phyloP scores from a whole-genome alignment of 2,113 vertebrate species.

The Pluvianellus socialis region DNA sequence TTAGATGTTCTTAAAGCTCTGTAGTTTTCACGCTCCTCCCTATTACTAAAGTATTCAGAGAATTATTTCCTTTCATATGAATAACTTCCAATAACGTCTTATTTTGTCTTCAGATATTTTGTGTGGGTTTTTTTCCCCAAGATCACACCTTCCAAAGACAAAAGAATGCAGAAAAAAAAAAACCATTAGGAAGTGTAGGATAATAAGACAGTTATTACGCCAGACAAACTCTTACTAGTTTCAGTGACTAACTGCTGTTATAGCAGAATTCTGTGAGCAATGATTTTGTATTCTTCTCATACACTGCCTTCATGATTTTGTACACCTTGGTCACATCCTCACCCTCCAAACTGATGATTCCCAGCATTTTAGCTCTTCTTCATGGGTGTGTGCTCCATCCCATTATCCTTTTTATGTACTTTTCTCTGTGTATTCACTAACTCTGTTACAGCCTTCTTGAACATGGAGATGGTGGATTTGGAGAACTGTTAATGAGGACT shows the following conservation, averaged over 20 bases:
- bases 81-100: background rate
- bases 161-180: background rate
- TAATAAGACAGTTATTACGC: background rate
- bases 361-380: background rate
- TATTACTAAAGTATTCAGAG: background rate
- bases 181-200: background rate
- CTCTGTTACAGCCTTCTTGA: rapidly evolving
- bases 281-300: background rate
- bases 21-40: background rate
- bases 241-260: background rate
- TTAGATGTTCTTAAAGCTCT: background rate
- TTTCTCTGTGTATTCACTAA: background rate
- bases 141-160: background rate
- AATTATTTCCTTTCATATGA: background rate
- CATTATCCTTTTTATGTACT: background rate
- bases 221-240: background rate
- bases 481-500: background rate
- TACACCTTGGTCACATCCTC: background rate
- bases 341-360: background rate
- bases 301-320: background rate
- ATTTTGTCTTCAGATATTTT: background rate
- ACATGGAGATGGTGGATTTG: background rate
- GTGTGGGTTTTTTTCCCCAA: background rate
- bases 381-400: background rate
- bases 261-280: background rate